A percentile compares a stretch with the other conserved stretches of the same genome.
Conservation (phyloP, 2,888 invertebrate species). For the Amiota minor region DNA sequence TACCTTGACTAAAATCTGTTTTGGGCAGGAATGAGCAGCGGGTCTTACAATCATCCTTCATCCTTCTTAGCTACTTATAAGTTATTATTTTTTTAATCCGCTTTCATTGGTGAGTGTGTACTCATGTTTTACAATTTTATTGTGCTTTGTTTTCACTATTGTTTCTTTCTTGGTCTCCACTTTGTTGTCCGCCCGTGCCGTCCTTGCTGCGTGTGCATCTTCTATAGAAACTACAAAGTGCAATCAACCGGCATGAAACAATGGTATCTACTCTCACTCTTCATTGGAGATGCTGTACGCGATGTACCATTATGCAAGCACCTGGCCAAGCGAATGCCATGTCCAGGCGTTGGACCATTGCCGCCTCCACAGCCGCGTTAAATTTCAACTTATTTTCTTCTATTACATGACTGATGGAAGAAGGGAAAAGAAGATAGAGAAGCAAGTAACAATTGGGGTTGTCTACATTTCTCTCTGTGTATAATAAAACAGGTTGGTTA, state of each 20-base stretch:
- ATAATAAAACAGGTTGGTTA: neutral
- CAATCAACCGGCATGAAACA: conserved; percentile 84
- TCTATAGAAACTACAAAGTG: conserved; percentile 82
- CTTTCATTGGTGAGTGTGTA: conserved; percentile 50
- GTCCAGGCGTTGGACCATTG: conserved; percentile 72
- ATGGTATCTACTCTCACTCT: conserved; percentile 88
- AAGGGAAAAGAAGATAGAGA: neutral
- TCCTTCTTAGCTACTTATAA: conserved; percentile 60
- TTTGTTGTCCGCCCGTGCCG: conserved; percentile 3
- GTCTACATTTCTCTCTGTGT: neutral
- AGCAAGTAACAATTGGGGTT: neutral
- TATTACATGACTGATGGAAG: neutral
- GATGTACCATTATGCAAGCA: conserved; percentile 87
- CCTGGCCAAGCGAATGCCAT: conserved; percentile 81
- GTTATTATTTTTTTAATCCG: conserved; percentile 71
- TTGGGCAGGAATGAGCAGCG: neutral
- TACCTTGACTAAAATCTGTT: conserved; percentile 37
- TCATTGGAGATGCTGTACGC: conserved; percentile 88
- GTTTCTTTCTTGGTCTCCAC: conserved; percentile 29
- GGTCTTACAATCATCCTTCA: conserved; percentile 4
- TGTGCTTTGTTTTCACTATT: conserved; percentile 44
- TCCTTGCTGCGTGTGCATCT: conserved; percentile 27
- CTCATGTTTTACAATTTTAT: conserved; percentile 17
- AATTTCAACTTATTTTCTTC: neutral
- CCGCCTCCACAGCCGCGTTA: conserved; percentile 69